A percentile compares a stretch with the other conserved stretches of the same genome.
Evolutionary conservation across 64 coral and sea anemone species (phyloP).

Genomic region (Dendrophyllia cribrosa): DNA sequence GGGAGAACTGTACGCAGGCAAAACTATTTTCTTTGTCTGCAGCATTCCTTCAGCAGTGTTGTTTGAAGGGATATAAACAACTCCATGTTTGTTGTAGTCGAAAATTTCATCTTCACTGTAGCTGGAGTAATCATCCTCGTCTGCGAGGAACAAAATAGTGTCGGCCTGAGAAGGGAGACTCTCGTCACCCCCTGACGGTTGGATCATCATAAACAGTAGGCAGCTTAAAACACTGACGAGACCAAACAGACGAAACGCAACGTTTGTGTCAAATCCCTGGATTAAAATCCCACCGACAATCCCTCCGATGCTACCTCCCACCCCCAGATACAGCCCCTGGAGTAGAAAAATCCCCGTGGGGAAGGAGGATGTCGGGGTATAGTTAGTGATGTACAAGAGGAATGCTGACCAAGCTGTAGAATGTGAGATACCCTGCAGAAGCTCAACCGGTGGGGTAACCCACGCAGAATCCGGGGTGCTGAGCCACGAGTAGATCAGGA

Average conservation of each 20-base stretch:
- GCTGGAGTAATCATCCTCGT: constrained; percentile 90
- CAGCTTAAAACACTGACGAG: constrained; percentile 70
- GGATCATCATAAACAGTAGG: constrained; percentile 71
- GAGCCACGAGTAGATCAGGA: constrained; percentile 89
- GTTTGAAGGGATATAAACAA: constrained; percentile 73
- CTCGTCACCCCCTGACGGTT: constrained; percentile 72
- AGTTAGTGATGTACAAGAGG: constrained; percentile 91
- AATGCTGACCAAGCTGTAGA: constrained; percentile 90
- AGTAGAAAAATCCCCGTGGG: constrained; percentile 87
- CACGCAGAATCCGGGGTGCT: constrained; percentile 83
- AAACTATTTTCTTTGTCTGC: constrained; percentile 34
- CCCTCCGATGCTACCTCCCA: constrained; percentile 73
- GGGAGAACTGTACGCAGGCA: constrained; percentile 75
- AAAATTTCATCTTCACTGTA: constrained; percentile 89
- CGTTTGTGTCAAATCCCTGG: constrained; percentile 69
- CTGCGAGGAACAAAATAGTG: constrained; percentile 71
- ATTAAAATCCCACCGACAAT: constrained; percentile 79
- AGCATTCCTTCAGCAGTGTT: not conserved
- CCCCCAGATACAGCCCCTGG: constrained; percentile 84
- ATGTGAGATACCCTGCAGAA: constrained; percentile 88
- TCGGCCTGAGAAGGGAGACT: constrained; percentile 77
- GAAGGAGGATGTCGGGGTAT: constrained; percentile 85
- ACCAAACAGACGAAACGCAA: constrained; percentile 78
- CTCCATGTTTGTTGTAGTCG: constrained; percentile 27
- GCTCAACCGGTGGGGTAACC: constrained; percentile 85